Evolutionary conservation across 2,797 vertebrate genomes (phyloP).

Genomic region (Peromyscus melanophrys): DNA sequence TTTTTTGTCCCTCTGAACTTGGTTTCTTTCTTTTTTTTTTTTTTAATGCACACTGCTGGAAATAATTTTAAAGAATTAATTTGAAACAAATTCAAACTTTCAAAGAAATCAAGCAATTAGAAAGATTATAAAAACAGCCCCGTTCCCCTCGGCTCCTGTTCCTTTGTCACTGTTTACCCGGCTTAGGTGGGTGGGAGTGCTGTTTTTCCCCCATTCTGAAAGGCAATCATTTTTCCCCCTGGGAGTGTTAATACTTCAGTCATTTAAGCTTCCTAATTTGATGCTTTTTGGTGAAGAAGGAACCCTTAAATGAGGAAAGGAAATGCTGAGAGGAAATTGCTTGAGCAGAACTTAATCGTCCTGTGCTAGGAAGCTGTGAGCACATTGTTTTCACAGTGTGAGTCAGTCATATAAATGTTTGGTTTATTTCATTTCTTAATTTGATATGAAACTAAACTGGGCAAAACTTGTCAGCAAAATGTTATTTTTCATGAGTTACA

Average conservation of each 20-base stretch:
- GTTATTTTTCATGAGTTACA: constrained; percentile 80
- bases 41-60: constrained; percentile 56
- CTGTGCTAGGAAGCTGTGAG: constrained; percentile 86
- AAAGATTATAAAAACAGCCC: constrained; percentile 2
- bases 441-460: constrained; percentile 83
- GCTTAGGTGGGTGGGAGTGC: constrained; percentile 56
- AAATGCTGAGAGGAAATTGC: constrained; percentile 86
- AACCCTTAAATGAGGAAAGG: constrained; percentile 84
- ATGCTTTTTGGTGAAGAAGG: constrained; percentile 84
- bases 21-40: not conserved
- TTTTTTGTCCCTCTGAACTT: constrained; percentile 48
- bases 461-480: constrained; percentile 73
- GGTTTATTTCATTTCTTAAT: constrained; percentile 86
- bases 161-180: constrained; percentile 67
- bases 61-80: constrained; percentile 78
- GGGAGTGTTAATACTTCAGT: constrained; percentile 83
- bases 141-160: constrained; percentile 23
- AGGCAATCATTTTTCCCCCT: constrained; percentile 79
- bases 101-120: constrained; percentile 53
- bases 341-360: constrained; percentile 83
- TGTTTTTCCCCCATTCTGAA: constrained; percentile 41
- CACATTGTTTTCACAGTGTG: constrained; percentile 86
- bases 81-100: constrained; percentile 72
- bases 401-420: constrained; percentile 83
- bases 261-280: constrained; percentile 84